A percentile compares a stretch with the other conserved stretches of the same genome.
phyloP scores from a whole-genome alignment of 1,140 invertebrate species.

The Drosophila oshimai region DNA sequence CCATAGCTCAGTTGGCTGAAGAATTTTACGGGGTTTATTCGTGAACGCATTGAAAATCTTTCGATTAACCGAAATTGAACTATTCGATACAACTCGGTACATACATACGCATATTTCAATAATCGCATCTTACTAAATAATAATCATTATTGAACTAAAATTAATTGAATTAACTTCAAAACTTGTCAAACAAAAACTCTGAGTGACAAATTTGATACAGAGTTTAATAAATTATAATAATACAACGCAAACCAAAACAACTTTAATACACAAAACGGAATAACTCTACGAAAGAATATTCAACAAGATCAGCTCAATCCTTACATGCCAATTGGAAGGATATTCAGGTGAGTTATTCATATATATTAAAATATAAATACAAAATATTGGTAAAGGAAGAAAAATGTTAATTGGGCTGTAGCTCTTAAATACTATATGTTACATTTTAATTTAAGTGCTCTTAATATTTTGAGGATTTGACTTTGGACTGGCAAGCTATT shows the following conservation, averaged over 20 bases:
- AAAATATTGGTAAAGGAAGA: too few species aligned
- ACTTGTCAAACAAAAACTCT: conserved; percentile 17
- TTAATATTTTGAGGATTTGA: too few species aligned
- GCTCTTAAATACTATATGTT: too few species aligned
- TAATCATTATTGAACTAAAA: conserved; percentile 57
- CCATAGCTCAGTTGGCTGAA: conserved; percentile 24
- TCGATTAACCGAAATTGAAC: conserved; percentile 15
- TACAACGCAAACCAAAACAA: conserved; percentile 5
- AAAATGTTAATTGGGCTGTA: too few species aligned
- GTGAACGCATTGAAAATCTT: background rate
- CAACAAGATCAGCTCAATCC: conserved; percentile 53
- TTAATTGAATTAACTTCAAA: conserved; percentile 55
- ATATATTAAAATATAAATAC: background rate
- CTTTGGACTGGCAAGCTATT: too few species aligned
- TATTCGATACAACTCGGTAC: conserved; percentile 25
- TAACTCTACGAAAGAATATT: conserved; percentile 55
- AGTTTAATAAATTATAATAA: conserved; percentile 34
- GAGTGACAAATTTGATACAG: conserved; percentile 50
- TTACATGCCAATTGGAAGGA: conserved; percentile 52
- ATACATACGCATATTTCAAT: conserved; percentile 59
- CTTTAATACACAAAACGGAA: conserved; percentile 46
- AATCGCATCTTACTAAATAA: conserved; percentile 33
- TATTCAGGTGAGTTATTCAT: conserved; percentile 43
- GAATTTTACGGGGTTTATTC: background rate
- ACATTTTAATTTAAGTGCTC: too few species aligned